Evolutionary conservation across 2,888 invertebrate species (phyloP).

Genomic region (Scaptomyza flava): DNA sequence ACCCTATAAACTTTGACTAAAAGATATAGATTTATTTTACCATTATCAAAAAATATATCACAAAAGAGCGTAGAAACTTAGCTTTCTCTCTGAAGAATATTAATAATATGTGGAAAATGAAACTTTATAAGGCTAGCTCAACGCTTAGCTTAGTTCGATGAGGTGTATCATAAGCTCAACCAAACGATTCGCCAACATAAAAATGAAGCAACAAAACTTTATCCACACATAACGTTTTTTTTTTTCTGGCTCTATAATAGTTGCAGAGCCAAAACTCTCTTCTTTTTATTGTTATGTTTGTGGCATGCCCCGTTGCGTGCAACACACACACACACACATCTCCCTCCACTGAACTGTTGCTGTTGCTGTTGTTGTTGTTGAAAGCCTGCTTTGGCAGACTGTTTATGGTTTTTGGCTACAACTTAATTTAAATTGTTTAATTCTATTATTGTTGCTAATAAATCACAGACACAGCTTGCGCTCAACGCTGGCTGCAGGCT

Average conservation of each 20-base stretch:
- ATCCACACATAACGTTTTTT: background rate
- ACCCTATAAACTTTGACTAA: conserved; percentile 3
- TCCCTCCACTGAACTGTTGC: too few relatives aligned
- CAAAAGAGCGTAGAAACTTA: too few relatives aligned
- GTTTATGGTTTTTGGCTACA: conserved; percentile 81
- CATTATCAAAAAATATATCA: too few relatives aligned
- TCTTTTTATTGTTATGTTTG: conserved; percentile 34
- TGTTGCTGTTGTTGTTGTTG: background rate
- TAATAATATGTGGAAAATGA: too few relatives aligned
- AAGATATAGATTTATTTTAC: too few relatives aligned
- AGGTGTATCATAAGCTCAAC: background rate
- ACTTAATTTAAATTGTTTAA: conserved; percentile 84
- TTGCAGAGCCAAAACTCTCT: conserved; percentile 7
- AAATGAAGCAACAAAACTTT: background rate
- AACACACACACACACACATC: background rate
- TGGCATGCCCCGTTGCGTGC: conserved; percentile 58
- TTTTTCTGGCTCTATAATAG: conserved; percentile 18
- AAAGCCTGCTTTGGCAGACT: conserved; percentile 69
- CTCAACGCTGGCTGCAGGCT: conserved; percentile 69
- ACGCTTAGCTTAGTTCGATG: conserved; percentile 13
- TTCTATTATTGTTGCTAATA: conserved; percentile 82
- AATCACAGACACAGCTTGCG: conserved; percentile 81
- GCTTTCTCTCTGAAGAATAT: too few relatives aligned
- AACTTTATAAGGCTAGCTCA: conserved; percentile 1
- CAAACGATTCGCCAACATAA: background rate